Evolutionary conservation across 2,888 invertebrate genomes (phyloP).

Genomic region (Tholera decimalis): DNA sequence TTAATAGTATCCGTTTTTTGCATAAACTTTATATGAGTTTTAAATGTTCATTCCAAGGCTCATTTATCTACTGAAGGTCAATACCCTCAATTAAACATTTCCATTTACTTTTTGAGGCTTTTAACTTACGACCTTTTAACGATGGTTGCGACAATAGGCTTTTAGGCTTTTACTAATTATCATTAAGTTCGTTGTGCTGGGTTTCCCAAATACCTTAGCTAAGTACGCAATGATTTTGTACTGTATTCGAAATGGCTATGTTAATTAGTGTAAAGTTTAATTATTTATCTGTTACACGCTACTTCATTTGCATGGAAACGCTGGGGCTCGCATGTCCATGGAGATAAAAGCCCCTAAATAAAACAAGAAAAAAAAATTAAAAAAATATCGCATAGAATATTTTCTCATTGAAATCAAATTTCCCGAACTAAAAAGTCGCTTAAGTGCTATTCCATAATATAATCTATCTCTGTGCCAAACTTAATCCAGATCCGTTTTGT

Average conservation of each 20-base stretch:
- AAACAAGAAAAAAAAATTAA: no score
- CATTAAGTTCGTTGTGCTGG: constrained; percentile 11
- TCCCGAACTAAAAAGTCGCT: no score
- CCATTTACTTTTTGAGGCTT: constrained; percentile 34
- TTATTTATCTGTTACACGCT: no score
- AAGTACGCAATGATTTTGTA: not conserved
- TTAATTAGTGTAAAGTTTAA: no score
- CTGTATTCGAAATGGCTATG: not conserved
- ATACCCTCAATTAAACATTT: constrained; percentile 24
- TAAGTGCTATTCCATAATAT: no score
- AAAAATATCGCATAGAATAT: no score
- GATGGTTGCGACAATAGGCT: constrained; percentile 34
- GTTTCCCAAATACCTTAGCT: constrained; percentile 1
- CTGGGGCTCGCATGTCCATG: no score
- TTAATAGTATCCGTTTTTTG: not conserved
- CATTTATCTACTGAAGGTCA: constrained; percentile 10
- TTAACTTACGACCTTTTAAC: constrained; percentile 21
- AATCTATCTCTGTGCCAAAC: no score
- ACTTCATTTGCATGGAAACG: no score
- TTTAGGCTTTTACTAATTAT: constrained; percentile 21
- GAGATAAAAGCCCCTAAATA: no score
- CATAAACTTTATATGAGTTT: constrained; percentile 11
- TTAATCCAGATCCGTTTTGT: no score
- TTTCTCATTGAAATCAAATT: no score
- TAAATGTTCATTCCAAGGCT: constrained; percentile 7